These are phyloP conservation scores for Onchidella celtica DNA, from an alignment of 2,888 invertebrate species.

Conservation along the genomic window DNA sequence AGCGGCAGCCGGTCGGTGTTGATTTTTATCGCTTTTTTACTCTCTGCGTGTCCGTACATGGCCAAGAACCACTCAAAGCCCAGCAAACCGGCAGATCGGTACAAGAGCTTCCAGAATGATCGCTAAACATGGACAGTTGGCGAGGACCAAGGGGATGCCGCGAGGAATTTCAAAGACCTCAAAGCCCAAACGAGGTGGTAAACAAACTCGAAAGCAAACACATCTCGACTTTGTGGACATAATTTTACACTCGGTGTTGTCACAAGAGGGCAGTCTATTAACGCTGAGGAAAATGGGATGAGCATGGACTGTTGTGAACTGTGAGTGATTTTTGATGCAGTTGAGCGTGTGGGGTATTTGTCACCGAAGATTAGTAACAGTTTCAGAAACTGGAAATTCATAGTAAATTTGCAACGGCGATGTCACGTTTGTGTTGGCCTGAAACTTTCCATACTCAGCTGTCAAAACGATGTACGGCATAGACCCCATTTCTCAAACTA, in stretches of 20 bases:
- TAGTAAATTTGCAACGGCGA: too few relatives aligned
- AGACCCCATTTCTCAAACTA: too few relatives aligned
- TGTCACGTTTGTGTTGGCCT: too few relatives aligned
- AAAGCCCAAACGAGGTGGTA: conserved; percentile 17
- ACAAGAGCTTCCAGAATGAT: conserved; percentile 30
- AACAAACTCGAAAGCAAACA: conserved; percentile 36
- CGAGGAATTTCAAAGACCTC: conserved; percentile 19
- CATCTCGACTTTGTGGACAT: conserved; percentile 31
- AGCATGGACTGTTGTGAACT: not conserved
- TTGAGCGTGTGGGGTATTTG: too few relatives aligned
- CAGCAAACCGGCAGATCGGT: conserved; percentile 3
- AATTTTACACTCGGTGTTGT: conserved; percentile 42
- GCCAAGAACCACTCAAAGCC: conserved; percentile 19
- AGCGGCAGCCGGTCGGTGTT: conserved; percentile 10
- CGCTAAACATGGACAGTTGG: conserved; percentile 47
- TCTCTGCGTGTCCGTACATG: conserved; percentile 5
- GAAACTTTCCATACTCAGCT: too few relatives aligned
- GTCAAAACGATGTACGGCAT: too few relatives aligned
- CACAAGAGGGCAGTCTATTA: conserved; percentile 42
- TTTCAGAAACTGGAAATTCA: too few relatives aligned
- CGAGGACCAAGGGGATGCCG: conserved; percentile 2
- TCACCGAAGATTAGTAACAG: too few relatives aligned
- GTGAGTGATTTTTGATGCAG: not conserved
- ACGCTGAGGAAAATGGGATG: conserved; percentile 1
- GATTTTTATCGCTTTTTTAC: not conserved